phyloP scores from a whole-genome alignment of 2,888 invertebrate genomes.

The Brenthis hecate region DNA sequence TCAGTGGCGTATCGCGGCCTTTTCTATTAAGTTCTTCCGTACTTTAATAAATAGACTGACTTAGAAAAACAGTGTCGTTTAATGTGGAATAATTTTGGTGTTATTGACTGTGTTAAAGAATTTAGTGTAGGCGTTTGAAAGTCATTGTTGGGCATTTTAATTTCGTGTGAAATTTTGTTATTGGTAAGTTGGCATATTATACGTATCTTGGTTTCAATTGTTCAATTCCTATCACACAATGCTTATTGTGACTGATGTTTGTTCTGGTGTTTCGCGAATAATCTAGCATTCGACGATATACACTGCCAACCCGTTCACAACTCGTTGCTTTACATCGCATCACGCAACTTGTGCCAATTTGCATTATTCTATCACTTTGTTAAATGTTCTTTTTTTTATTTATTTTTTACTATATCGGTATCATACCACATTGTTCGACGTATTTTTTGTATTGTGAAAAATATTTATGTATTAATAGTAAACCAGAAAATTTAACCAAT shows the following conservation, averaged over 20 bases:
- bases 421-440: neutral
- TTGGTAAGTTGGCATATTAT: slow-evolving; percentile 62
- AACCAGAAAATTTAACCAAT: no score
- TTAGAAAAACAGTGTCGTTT: slow-evolving; percentile 48
- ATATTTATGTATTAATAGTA: no score
- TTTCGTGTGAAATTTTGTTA: slow-evolving; percentile 60
- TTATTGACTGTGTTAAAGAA: slow-evolving; percentile 50
- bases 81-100: slow-evolving; percentile 47
- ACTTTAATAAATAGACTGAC: slow-evolving; percentile 45
- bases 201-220: slow-evolving; percentile 34
- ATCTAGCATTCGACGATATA: slow-evolving; percentile 26
- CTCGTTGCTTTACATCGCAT: slow-evolving; percentile 35
- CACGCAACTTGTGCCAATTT: slow-evolving; percentile 43
- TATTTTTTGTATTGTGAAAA: neutral
- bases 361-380: slow-evolving; percentile 32
- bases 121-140: slow-evolving; percentile 56
- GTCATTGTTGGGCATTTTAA: slow-evolving; percentile 48
- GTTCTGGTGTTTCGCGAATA: slow-evolving; percentile 30
- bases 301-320: slow-evolving; percentile 40
- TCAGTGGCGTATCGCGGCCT: slow-evolving; percentile 46
- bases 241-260: slow-evolving; percentile 36
- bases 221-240: slow-evolving; percentile 40
- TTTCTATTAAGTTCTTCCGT: slow-evolving; percentile 47
- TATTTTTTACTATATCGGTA: neutral
- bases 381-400: slow-evolving; percentile 10